Base-by-base conservation (phyloP, 2,888 invertebrate genomes). In the Temnothorax ravouxi region DNA sequence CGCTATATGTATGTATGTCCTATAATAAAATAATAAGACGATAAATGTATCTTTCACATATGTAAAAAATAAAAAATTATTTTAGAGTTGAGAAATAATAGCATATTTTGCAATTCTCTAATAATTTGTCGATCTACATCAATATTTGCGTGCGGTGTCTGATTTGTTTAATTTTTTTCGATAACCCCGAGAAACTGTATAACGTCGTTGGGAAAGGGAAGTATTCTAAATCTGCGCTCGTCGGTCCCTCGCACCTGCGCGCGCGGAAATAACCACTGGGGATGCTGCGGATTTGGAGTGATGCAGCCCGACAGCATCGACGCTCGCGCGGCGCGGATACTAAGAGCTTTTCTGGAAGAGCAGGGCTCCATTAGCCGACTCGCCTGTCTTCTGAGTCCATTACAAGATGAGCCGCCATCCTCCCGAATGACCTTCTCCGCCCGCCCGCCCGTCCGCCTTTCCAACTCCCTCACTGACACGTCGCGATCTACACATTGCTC, bases 331-430 rank as follows among this genome's bases (percentile, higher is more conserved):
- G 93, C 93, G 92, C 91, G 91, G 92, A 93, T 93, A 93, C 93
- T 92, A 93, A 94, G 94, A 94, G 94, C 94, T 94, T 94, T 94
- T 93, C 92, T 93, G 93, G 92, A 92, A 93, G 92, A 94, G 93
- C 91, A 91, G 92, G 92, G 93, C 92, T 95, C 94, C 94, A 95
- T 95, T 95, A 95, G 94, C 94, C 94, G 92, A 94, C 93, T 94
- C 93, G 94, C 93, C 93, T 95, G 95, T 95, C 95, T 94, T 94
- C 93, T 93, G 94, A 95, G 94, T 95, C 94, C 94, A 95, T 95
- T 95, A 95, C 94, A 94, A 95, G 94, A 94, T 95, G 94, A 95
- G 94, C 94, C 92, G 86, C 90, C 92, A 89, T 88, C 91, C 92
- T 91, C 87, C 87, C 87, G 88, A 88, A 87, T 88, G 86, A 88